These are phyloP conservation scores for Cnemophilus loriae DNA, from an alignment of 2,113 vertebrate species.

Conservation along the genomic window DNA sequence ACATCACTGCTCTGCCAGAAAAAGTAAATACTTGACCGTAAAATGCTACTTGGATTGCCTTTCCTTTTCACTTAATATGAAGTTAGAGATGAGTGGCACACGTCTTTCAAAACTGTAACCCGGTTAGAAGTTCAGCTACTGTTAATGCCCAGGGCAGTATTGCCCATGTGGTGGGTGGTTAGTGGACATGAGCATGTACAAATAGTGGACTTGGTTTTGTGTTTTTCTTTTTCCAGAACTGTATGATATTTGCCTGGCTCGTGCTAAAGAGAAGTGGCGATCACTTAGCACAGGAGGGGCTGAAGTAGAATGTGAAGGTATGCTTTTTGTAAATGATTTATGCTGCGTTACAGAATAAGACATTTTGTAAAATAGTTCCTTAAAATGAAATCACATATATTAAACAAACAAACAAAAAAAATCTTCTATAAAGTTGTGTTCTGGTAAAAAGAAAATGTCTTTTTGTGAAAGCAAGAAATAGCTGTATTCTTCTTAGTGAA, in stretches of 20 bases:
- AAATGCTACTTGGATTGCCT: not conserved
- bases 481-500: not conserved
- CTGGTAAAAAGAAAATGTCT: not conserved
- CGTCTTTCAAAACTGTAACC: not conserved
- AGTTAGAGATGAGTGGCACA: not conserved
- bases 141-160: not conserved
- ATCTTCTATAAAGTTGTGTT: not conserved
- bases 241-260: constrained; percentile 88
- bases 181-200: not conserved
- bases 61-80: not conserved
- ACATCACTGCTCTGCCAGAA: not conserved
- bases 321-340: accelerated
- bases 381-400: not conserved
- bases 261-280: constrained; percentile 90
- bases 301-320: constrained; percentile 82
- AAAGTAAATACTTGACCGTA: not conserved
- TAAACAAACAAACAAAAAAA: not conserved
- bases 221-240: constrained; percentile 75
- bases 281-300: constrained; percentile 70
- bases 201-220: not conserved
- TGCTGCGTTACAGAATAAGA: not conserved
- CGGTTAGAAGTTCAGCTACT: not conserved
- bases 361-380: not conserved
- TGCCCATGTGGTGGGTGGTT: accelerated
- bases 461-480: not conserved